Percentiles rank a stretch among this genome's conserved stretches.
Evolutionary conservation across 2,888 invertebrate species (phyloP).

Genomic region (Matsumyia berberina): DNA sequence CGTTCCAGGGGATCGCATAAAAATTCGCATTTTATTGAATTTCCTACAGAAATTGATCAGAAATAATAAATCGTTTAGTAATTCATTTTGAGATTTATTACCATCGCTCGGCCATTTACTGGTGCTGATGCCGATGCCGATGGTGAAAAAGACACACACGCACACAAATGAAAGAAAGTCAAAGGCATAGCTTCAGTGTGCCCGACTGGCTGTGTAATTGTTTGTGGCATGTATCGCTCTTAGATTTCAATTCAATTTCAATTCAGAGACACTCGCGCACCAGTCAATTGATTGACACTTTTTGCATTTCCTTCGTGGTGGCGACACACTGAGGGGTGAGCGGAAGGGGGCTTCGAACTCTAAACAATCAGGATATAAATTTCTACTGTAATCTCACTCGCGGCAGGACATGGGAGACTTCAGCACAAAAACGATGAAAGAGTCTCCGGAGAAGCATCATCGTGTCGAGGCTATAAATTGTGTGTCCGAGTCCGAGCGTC

Average conservation of each 20-base stretch:
- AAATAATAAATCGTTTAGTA: slow-evolving; percentile 76
- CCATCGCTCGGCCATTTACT: slow-evolving; percentile 59
- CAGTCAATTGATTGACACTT: slow-evolving; percentile 76
- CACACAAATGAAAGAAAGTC: neutral
- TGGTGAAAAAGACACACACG: slow-evolving; percentile 4
- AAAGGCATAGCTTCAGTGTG: slow-evolving; percentile 7
- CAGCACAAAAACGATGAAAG: slow-evolving; percentile 15
- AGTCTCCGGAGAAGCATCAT: slow-evolving; percentile 31
- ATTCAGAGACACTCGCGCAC: slow-evolving; percentile 26
- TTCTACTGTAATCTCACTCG: slow-evolving; percentile 65
- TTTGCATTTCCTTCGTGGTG: slow-evolving; percentile 63
- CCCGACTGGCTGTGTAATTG: slow-evolving; percentile 61
- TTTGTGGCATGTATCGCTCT: slow-evolving; percentile 73
- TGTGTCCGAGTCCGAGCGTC: slow-evolving; percentile 56
- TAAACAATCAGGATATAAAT: slow-evolving; percentile 75
- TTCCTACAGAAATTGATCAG: slow-evolving; percentile 73
- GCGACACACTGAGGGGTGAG: slow-evolving; percentile 16
- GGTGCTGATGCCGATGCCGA: slow-evolving; percentile 15
- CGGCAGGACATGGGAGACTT: slow-evolving; percentile 54
- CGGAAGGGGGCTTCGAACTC: slow-evolving; percentile 9
- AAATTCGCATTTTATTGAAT: slow-evolving; percentile 75
- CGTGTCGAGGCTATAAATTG: slow-evolving; percentile 61
- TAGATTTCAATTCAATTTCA: slow-evolving; percentile 75
- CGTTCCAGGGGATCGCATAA: slow-evolving; percentile 71
- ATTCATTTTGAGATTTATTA: slow-evolving; percentile 74